These are phyloP conservation scores for Tachypleus tridentatus DNA, from an alignment of 1,140 invertebrate species.

Conservation along the genomic window DNA sequence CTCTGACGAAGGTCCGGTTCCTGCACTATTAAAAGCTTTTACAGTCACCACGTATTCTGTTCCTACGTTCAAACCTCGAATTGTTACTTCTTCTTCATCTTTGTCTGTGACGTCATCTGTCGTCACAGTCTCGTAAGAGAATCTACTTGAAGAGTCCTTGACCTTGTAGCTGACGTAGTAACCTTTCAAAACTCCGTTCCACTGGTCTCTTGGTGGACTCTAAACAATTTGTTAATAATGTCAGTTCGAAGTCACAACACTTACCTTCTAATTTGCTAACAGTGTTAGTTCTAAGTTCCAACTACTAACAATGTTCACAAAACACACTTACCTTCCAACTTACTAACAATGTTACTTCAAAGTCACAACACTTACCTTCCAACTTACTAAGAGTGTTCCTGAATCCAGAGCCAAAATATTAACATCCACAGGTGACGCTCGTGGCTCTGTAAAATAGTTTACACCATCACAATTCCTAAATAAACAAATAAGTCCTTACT, in stretches of 20 bases:
- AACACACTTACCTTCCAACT: too few relatives aligned
- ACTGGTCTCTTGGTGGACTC: conserved; percentile 69
- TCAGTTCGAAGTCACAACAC: too few relatives aligned
- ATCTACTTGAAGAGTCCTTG: conserved; percentile 7
- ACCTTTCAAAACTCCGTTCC: conserved; percentile 85
- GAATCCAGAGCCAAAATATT: conserved; percentile 22
- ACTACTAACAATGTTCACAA: too few relatives aligned
- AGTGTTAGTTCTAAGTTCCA: not conserved
- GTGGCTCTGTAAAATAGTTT: conserved; percentile 15
- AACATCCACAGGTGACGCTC: conserved; percentile 24
- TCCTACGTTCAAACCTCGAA: conserved; percentile 22
- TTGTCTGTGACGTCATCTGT: conserved; percentile 12
- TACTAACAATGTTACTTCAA: too few relatives aligned
- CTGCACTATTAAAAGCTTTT: conserved; percentile 25
- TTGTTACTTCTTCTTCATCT: conserved; percentile 22
- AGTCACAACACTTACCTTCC: conserved; percentile 17
- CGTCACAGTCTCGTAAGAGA: conserved; percentile 16
- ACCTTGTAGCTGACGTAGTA: conserved; percentile 40
- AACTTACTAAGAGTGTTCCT: conserved; percentile 22
- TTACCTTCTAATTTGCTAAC: not conserved
- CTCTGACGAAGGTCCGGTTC: conserved; percentile 25
- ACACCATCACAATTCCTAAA: too few relatives aligned
- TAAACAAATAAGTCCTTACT: too few relatives aligned
- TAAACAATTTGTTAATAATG: not conserved
- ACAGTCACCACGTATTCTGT: conserved; percentile 27